Conservation (phyloP, 2,888 invertebrate species). For the Stenodema calcarata region DNA sequence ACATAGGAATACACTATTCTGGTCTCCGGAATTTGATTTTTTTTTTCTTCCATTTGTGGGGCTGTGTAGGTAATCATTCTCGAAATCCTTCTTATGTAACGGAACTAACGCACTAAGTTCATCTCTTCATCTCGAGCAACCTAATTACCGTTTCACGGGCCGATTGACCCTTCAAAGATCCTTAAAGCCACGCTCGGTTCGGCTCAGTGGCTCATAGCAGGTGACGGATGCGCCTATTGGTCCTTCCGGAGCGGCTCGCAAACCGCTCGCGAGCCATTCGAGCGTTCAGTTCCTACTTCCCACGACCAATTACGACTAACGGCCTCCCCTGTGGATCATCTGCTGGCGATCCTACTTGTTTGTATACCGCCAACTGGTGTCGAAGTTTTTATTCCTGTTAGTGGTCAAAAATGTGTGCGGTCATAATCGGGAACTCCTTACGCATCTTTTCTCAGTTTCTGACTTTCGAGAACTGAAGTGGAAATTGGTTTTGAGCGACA, state of each 20-base stretch:
- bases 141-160: background rate
- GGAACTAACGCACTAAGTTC: too few species aligned
- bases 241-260: background rate
- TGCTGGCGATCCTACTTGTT: background rate
- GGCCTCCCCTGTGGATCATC: background rate
- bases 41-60: too few species aligned
- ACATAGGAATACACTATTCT: too few species aligned
- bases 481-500: too few species aligned
- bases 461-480: too few species aligned
- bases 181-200: background rate
- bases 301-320: background rate
- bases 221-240: background rate
- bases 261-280: background rate
- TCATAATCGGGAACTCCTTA: too few species aligned
- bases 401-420: too few species aligned
- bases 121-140: background rate
- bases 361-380: background rate
- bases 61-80: too few species aligned
- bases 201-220: background rate
- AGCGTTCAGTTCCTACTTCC: background rate
- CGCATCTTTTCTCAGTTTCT: too few species aligned
- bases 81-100: too few species aligned
- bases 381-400: background rate
- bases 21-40: too few species aligned
- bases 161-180: background rate